A percentile compares a stretch with the other conserved stretches of the same genome.
These are phyloP conservation scores for Platypus cylindrus DNA, from an alignment of 2,888 invertebrate species.

Conservation along the genomic window DNA sequence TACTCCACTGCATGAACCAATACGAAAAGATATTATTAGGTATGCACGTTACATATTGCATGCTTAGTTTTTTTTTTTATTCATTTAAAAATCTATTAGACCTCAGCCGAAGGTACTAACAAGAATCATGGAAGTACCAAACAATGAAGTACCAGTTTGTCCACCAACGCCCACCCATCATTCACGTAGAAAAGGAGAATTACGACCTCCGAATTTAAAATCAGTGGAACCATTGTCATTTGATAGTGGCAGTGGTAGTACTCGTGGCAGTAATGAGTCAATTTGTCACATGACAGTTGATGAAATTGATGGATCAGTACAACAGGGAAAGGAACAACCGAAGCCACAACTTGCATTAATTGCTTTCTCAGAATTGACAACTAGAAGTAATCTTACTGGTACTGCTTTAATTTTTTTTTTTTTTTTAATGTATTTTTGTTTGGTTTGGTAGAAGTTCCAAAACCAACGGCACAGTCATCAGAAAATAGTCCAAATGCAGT, in stretches of 20 bases:
- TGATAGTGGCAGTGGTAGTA: conserved; percentile 31
- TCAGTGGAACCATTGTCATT: conserved; percentile 33
- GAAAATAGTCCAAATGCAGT: conserved; percentile 49
- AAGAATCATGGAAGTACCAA: conserved; percentile 37
- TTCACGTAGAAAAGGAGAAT: conserved; percentile 42
- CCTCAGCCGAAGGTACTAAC: conserved; percentile 53
- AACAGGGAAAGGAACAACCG: too few relatives aligned
- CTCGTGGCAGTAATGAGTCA: conserved; percentile 34
- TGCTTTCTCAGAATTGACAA: conserved; percentile 45
- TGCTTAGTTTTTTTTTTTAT: background rate
- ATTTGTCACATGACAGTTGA: conserved; percentile 27
- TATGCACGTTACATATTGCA: too few relatives aligned
- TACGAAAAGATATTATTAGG: conserved; percentile 21
- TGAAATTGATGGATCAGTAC: conserved; percentile 24
- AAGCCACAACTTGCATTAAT: conserved; percentile 37
- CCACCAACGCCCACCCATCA: conserved; percentile 84
- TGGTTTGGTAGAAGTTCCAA: conserved; percentile 15
- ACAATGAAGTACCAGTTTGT: conserved; percentile 46
- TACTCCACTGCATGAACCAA: conserved; percentile 20
- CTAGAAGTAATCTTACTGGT: background rate
- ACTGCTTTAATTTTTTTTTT: background rate
- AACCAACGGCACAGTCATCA: conserved; percentile 17
- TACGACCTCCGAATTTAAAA: conserved; percentile 40
- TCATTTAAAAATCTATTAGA: conserved; percentile 23
- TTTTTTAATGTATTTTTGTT: conserved; percentile 1